These are phyloP conservation scores for Gymnoscopelus braueri DNA, from an alignment of 2,797 vertebrate genomes.

Conservation along the genomic window DNA sequence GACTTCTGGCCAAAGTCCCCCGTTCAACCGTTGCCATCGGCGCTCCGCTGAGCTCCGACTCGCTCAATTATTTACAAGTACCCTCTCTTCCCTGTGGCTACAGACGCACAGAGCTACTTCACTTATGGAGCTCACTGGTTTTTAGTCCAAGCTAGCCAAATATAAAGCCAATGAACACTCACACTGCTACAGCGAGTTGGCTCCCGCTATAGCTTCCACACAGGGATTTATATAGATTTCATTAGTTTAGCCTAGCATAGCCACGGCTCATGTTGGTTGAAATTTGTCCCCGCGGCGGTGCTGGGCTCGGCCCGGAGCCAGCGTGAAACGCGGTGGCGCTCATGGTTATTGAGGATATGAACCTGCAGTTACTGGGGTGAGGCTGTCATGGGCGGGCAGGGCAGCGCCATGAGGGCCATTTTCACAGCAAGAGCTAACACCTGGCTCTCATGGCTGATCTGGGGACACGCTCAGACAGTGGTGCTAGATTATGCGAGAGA, in stretches of 20 bases:
- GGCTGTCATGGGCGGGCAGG: no score
- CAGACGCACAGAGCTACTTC: slow-evolving; percentile 40
- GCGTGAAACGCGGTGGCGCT: no score
- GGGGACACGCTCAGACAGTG: no score
- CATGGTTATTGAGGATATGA: no score
- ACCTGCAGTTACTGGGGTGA: no score
- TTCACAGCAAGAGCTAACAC: no score
- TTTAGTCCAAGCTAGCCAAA: slow-evolving; percentile 42
- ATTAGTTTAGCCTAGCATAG: slow-evolving; percentile 16
- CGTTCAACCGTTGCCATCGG: slow-evolving; percentile 49
- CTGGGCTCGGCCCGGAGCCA: neutral
- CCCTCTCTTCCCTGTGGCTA: slow-evolving; percentile 44
- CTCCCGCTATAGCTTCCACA: slow-evolving; percentile 8
- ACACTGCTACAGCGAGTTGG: slow-evolving; percentile 11
- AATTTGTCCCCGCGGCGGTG: slow-evolving; percentile 15
- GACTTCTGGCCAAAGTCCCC: slow-evolving; percentile 47
- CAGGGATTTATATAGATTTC: slow-evolving; percentile 41
- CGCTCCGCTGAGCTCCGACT: slow-evolving; percentile 28
- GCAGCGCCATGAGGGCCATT: no score
- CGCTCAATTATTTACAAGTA: slow-evolving; percentile 65
- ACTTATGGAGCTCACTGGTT: slow-evolving; percentile 50
- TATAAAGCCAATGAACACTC: slow-evolving; percentile 42
- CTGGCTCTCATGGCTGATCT: no score
- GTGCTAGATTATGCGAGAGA: no score
- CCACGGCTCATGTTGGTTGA: slow-evolving; percentile 17